phyloP scores from a whole-genome alignment of 2,888 invertebrate genomes.

The Conchocele bisecta region DNA sequence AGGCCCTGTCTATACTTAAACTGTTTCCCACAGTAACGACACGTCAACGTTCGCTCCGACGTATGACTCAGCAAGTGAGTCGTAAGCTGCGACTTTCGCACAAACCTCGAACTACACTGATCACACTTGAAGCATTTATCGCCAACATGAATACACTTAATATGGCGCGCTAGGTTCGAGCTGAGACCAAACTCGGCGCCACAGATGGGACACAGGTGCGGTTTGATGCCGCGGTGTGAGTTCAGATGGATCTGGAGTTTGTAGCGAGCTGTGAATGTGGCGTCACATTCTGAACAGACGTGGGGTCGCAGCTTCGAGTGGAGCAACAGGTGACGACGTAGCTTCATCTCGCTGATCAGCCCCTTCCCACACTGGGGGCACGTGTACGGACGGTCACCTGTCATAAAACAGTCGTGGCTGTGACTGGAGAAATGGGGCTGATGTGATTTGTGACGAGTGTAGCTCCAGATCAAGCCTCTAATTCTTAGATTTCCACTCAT shows the following conservation, averaged over 20 bases:
- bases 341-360: conserved; percentile 44
- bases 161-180: conserved; percentile 49
- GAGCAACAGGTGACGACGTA: conserved; percentile 44
- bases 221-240: conserved; percentile 48
- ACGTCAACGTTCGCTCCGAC: conserved; percentile 41
- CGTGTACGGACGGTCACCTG: conserved; percentile 47
- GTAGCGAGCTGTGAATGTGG: conserved; percentile 45
- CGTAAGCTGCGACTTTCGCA: conserved; percentile 42
- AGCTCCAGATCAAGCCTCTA: too few relatives aligned
- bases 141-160: conserved; percentile 35
- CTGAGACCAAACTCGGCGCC: conserved; percentile 54
- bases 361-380: conserved; percentile 49
- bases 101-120: conserved; percentile 30
- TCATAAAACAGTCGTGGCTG: too few relatives aligned
- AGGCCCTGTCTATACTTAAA: conserved; percentile 49
- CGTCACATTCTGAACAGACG: conserved; percentile 45
- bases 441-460: too few relatives aligned
- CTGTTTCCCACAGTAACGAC: conserved; percentile 50
- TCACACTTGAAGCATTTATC: conserved; percentile 29
- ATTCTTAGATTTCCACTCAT: too few relatives aligned
- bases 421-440: too few relatives aligned
- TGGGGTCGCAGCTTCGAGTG: conserved; percentile 40
- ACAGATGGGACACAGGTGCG: conserved; percentile 52
- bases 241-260: conserved; percentile 50
- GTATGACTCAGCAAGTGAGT: conserved; percentile 47